Evolutionary conservation across 2,113 vertebrate species (phyloP).

Genomic region (Pseudolaguvia tuberculata): DNA sequence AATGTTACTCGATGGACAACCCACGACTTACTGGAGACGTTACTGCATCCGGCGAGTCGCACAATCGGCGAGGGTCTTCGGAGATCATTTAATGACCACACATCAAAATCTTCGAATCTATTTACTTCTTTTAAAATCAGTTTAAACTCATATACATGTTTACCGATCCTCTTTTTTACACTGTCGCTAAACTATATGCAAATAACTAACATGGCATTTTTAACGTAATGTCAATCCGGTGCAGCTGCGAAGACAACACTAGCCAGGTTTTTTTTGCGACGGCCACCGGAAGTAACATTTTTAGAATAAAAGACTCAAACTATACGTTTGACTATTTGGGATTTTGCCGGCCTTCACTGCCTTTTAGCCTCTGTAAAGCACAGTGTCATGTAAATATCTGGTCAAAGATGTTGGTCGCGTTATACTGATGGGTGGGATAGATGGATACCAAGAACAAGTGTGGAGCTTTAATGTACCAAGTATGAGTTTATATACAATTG

Average conservation of each 20-base stretch:
- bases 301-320: slow-evolving; percentile 22
- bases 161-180: background rate
- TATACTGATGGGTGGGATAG: background rate
- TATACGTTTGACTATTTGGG: background rate
- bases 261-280: slow-evolving; percentile 5
- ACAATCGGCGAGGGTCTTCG: slow-evolving; percentile 13
- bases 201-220: background rate
- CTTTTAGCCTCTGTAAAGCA: no score
- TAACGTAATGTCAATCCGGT: background rate
- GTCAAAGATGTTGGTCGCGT: background rate
- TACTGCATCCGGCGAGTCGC: slow-evolving; percentile 4
- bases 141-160: background rate
- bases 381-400: background rate
- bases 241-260: background rate
- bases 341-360: no score
- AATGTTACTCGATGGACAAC: background rate
- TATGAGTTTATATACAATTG: no score
- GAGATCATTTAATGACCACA: slow-evolving; percentile 5
- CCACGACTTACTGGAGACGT: slow-evolving; percentile 10
- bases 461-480: background rate
- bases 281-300: slow-evolving; percentile 12
- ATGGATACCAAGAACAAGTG: background rate
- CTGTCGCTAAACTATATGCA: background rate
- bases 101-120: background rate
- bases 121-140: background rate